Base-by-base conservation (phyloP, 53 echinoderm and acorn worm species). In the Patiria pectinifera region DNA sequence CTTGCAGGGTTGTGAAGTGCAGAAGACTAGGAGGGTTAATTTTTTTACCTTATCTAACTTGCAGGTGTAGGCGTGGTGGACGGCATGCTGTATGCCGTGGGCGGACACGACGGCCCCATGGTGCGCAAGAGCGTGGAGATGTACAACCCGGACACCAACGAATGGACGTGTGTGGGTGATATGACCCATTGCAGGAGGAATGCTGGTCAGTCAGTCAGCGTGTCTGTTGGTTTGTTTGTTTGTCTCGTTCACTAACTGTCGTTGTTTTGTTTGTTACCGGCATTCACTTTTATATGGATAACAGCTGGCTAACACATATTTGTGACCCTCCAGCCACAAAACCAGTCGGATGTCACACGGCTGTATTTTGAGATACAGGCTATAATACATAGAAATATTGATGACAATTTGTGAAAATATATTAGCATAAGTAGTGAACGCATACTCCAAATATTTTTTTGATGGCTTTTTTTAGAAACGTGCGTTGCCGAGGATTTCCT, bases 41-140 rank as follows among this genome's bases (percentile, higher is more conserved):
- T 24, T 53, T 24, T 11, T 85, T 12, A 60, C 61, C 66, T 16
- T 11, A 15, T 2, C 14, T 60, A 5, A 63, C 59, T 61, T 48
- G 47, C 46, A 98, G 97, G 98, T 91, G 97, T 98, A 26, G 98
- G 98, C 15, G 97, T 97, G 19, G 99, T 99, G 5, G 99, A 97
- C 59, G 96, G 96, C 45, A 62, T 97, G 19, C 92, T 99, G 62
- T 99, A 99, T 85, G 99, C 99, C 6, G 99, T 97, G 4, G 99
- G 99, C 9, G 99, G 99, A 23, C 99, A 99, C 69, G 99, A 99
- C 84, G 99, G 99, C 14, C 99, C 99, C 9, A 93, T 99, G 95
- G 99, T 99, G 3, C 94, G 99, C 15, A 99, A 97, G 92, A 99
- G 99, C 89, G 99, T 99, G 1, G 98, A 98, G 91, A 94, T 99